Conservation (phyloP, 2,797 vertebrate species). For the Helicolenus hilgendorfi region DNA sequence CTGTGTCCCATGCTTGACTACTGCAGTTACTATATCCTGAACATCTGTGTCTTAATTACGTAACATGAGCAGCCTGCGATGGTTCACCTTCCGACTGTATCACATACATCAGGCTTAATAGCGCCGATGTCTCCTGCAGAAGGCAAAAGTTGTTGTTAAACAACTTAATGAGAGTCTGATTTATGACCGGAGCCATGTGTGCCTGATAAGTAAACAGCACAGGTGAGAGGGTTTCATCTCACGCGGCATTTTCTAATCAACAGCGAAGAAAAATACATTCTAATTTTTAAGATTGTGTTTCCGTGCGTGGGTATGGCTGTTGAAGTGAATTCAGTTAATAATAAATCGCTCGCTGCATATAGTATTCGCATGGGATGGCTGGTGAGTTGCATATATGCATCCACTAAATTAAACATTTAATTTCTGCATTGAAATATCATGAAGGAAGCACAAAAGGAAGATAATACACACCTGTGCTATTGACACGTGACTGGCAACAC, state of each 20-base stretch:
- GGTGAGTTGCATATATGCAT: slow-evolving; percentile 40
- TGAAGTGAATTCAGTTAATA: slow-evolving; percentile 40
- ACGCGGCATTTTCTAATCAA: slow-evolving; percentile 62
- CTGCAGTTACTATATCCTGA: no score
- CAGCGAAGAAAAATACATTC: slow-evolving; percentile 13
- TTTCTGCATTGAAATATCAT: slow-evolving; percentile 19
- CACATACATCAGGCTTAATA: slow-evolving; percentile 71
- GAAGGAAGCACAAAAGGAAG: background rate
- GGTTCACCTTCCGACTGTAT: slow-evolving; percentile 30
- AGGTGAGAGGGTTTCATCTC: slow-evolving; percentile 65
- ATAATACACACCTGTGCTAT: slow-evolving; percentile 1
- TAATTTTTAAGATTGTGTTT: slow-evolving; percentile 13
- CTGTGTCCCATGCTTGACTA: fast-evolving
- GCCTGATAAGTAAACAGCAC: slow-evolving; percentile 65
- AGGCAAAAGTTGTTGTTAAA: slow-evolving; percentile 74
- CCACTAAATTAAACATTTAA: slow-evolving; percentile 34
- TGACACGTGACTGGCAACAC: slow-evolving; percentile 3
- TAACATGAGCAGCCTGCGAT: slow-evolving; percentile 24
- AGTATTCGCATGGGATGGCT: slow-evolving; percentile 40
- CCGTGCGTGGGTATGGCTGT: background rate
- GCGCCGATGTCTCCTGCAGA: slow-evolving; percentile 60
- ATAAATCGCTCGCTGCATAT: slow-evolving; percentile 3
- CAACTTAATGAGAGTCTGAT: slow-evolving; percentile 78
- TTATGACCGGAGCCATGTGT: slow-evolving; percentile 54
- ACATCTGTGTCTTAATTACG: slow-evolving; percentile 34